These are phyloP conservation scores for Buphagus erythrorhynchus DNA, from an alignment of 2,797 vertebrate species.

Conservation along the genomic window DNA sequence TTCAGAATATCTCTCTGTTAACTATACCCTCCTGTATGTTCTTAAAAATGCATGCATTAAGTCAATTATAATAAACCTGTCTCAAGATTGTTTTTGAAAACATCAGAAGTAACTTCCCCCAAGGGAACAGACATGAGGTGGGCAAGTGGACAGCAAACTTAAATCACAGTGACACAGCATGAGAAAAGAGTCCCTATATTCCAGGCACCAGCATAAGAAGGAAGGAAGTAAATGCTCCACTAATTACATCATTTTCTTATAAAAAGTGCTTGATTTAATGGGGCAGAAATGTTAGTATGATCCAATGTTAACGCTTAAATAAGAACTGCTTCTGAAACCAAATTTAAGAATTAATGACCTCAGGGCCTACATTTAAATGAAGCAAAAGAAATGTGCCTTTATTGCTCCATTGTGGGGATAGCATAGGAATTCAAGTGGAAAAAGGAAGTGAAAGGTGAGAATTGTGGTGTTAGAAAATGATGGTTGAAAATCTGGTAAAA, in stretches of 20 bases:
- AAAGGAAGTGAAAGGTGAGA: neutral
- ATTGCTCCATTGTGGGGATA: neutral
- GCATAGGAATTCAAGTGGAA: neutral
- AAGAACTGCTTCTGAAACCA: neutral
- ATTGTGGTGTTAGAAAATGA: neutral
- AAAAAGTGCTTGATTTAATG: neutral
- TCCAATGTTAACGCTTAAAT: neutral
- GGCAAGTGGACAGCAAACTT: neutral
- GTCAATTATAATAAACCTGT: neutral
- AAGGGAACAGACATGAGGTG: neutral
- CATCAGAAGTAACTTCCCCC: neutral
- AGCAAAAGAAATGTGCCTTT: neutral
- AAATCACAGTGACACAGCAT: neutral
- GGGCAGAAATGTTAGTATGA: neutral
- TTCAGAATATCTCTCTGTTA: neutral
- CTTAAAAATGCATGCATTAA: neutral
- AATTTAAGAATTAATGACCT: neutral
- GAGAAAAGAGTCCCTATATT: neutral
- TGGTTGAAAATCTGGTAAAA: neutral
- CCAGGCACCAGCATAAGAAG: neutral
- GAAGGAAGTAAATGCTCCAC: neutral
- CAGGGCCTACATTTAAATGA: neutral
- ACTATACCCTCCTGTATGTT: neutral
- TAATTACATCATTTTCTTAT: neutral
- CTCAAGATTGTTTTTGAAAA: neutral